Evolutionary conservation across 2,113 vertebrate species (phyloP).

Genomic region (Leptocoma aspasia): DNA sequence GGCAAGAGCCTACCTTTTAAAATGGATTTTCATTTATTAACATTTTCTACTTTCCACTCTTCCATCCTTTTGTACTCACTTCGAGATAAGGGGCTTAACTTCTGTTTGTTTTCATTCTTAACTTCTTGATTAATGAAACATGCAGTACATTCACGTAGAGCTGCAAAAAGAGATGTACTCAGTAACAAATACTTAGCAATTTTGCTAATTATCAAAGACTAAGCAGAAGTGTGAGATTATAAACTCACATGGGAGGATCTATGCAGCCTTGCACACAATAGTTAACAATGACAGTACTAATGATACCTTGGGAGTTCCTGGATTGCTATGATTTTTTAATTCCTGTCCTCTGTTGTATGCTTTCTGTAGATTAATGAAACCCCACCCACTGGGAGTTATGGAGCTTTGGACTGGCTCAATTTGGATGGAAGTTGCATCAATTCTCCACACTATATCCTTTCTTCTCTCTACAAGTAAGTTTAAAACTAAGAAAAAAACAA

Average conservation of each 20-base stretch:
- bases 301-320: not conserved
- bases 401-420: slow-evolving; percentile 76
- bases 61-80: not conserved
- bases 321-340: not conserved
- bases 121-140: not conserved
- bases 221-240: not conserved
- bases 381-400: slow-evolving; percentile 22
- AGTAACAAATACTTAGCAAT: not conserved
- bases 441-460: slow-evolving; percentile 15
- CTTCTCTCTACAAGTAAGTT: slow-evolving; percentile 66
- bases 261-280: not conserved
- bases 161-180: not conserved
- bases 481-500: not conserved
- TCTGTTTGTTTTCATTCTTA: not conserved
- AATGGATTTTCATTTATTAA: not conserved
- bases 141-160: not conserved
- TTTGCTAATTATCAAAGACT: not conserved
- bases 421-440: slow-evolving; percentile 62
- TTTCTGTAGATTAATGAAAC: slow-evolving; percentile 77
- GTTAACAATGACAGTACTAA: fast-evolving
- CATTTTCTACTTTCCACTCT: not conserved
- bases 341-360: not conserved
- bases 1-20: not conserved
- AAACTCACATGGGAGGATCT: not conserved
- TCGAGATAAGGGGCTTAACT: not conserved